Evolutionary conservation across 2,797 vertebrate genomes (phyloP).

Genomic region (Gobionotothen gibberifrons): DNA sequence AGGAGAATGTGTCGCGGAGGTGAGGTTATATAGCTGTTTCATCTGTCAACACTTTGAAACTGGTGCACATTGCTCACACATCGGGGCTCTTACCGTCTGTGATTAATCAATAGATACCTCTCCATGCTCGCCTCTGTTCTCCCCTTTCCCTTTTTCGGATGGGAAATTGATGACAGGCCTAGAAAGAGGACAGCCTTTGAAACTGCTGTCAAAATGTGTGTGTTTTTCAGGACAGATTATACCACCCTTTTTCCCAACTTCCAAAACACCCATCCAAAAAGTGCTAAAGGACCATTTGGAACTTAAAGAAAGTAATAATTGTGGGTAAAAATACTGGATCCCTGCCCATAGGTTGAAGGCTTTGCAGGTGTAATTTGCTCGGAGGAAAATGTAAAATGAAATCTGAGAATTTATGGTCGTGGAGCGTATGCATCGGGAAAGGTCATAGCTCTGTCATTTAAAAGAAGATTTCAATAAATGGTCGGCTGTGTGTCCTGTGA

Average conservation of each 20-base stretch:
- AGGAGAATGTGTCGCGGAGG: conserved; percentile 72
- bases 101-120: conserved; percentile 74
- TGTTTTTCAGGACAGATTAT: conserved; percentile 60
- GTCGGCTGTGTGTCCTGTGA: conserved; percentile 59
- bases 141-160: conserved; percentile 50
- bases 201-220: conserved; percentile 61
- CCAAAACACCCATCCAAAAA: conserved; percentile 57
- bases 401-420: conserved; percentile 76
- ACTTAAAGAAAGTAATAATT: conserved; percentile 58
- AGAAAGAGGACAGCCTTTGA: conserved; percentile 66
- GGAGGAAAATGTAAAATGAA: conserved; percentile 79
- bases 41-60: conserved; percentile 76
- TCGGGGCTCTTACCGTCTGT: conserved; percentile 59
- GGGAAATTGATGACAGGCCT: conserved; percentile 64
- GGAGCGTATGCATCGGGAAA: conserved; percentile 66
- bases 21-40: conserved; percentile 73
- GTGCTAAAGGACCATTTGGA: conserved; percentile 52
- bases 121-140: conserved; percentile 48
- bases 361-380: conserved; percentile 74
- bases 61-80: conserved; percentile 60
- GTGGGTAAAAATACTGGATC: conserved; percentile 66
- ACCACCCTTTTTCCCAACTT: conserved; percentile 43
- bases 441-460: conserved; percentile 79
- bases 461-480: conserved; percentile 81
- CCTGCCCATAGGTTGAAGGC: conserved; percentile 54